Base-by-base conservation (phyloP, 2,888 invertebrate genomes). In the Chymomyza caudatula region DNA sequence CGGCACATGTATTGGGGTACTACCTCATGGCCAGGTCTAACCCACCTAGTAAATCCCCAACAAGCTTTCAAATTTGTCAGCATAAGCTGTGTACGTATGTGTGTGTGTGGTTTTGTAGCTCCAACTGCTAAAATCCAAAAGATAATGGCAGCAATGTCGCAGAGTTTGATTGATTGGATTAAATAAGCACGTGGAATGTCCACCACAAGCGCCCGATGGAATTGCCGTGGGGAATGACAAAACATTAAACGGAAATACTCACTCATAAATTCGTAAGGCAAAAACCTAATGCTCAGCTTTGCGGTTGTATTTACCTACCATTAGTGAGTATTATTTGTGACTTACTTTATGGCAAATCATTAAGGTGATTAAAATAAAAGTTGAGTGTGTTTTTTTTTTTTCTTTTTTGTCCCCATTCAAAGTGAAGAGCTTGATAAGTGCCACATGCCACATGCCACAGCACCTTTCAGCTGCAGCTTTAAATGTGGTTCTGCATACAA, bases 141-240 rank as follows among this genome's bases (percentile, higher is more conserved):
- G 59, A 44, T 47, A 65, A 69, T 62, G 69, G 71, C 67, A 67
- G 52, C 70, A 82, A 70, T 69, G 76, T 61, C 73, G 69, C 52
- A 54, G 73, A 70, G 76, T 77, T 85, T 79, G 79, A 79, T 79
- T 85, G 85, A 79, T 79, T 79, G 85, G 82, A 79, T 72, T 77
- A 79, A 71, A 71, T 53, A 68, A 66, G 64, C 67, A 79, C 59
- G 37, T 51, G 55, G 53, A 47, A 55, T 42, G 72, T 37, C 29
- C 29, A 52, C 67, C 67, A 61, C 55, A 64, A 66, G 54, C 60
- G 59, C 59, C 65, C 42, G 58, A 55, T 20, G 15, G 22, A 55
- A 70, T 15, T 37, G 29, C 42, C 29, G 20, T 17, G 29, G 17
- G 55, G 49, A 55, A 67, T 56, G 20, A 37, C 17, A 29, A 42